Conservation (phyloP, 2,113 vertebrate genomes). For the Columba janthina region DNA sequence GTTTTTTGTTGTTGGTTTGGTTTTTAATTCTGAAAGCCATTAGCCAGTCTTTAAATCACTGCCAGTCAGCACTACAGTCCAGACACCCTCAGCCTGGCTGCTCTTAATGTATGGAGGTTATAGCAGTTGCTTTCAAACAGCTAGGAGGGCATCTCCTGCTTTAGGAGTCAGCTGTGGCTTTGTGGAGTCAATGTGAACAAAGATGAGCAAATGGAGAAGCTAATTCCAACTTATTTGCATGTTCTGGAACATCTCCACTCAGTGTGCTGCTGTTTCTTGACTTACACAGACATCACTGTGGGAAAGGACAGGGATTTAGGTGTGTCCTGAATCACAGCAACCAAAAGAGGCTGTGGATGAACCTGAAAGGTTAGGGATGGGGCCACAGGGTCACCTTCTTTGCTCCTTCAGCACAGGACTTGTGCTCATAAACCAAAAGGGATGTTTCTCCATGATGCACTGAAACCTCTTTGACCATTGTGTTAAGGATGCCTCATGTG, state of each 20-base stretch:
- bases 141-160: neutral
- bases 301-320: neutral
- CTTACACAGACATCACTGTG: neutral
- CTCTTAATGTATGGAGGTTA: neutral
- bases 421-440: neutral
- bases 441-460: neutral
- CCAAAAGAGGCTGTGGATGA: neutral
- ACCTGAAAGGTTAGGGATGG: neutral
- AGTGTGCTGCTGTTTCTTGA: neutral
- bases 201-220: neutral
- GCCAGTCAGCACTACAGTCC: neutral
- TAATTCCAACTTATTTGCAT: neutral
- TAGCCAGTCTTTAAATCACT: neutral
- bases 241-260: neutral
- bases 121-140: neutral
- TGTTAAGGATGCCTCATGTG: neutral
- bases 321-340: neutral
- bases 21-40: neutral
- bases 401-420: neutral
- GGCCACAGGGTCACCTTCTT: neutral
- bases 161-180: neutral
- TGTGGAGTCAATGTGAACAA: neutral
- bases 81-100: neutral
- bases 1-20: too few relatives aligned
- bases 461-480: neutral